phyloP scores from a whole-genome alignment of 2,888 invertebrate species.

The Oconnorella tubifera region DNA sequence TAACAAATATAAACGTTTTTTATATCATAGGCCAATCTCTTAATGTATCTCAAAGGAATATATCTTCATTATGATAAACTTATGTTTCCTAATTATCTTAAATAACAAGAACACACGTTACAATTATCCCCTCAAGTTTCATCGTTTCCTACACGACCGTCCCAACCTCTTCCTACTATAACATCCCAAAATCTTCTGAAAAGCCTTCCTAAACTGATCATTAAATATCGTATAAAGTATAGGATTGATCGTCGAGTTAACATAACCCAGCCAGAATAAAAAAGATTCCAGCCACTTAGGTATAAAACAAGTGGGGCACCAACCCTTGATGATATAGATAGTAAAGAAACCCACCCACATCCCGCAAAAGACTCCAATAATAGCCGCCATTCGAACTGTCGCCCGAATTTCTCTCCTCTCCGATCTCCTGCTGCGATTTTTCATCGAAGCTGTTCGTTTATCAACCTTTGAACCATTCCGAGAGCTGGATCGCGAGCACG shows the following conservation, averaged over 20 bases:
- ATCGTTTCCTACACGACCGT: background rate
- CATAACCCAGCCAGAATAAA: constrained; percentile 56
- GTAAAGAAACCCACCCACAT: constrained; percentile 57
- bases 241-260: constrained; percentile 54
- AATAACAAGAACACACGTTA: too few relatives aligned
- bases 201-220: constrained; percentile 53
- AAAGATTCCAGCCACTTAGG: constrained; percentile 47
- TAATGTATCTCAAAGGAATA: too few relatives aligned
- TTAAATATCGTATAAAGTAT: constrained; percentile 55
- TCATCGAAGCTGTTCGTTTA: background rate
- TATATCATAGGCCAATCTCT: too few relatives aligned
- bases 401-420: constrained; percentile 53
- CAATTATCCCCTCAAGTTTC: too few relatives aligned
- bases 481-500: too few relatives aligned
- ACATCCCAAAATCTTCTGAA: constrained; percentile 42
- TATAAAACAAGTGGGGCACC: constrained; percentile 41
- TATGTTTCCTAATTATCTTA: too few relatives aligned
- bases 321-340: constrained; percentile 52
- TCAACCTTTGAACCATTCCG: background rate
- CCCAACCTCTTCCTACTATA: constrained; percentile 15
- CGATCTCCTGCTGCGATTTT: background rate
- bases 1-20: too few relatives aligned
- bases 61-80: too few relatives aligned
- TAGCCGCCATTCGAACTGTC: constrained; percentile 55
- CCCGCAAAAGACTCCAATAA: constrained; percentile 54